Base-by-base conservation (phyloP, 1,140 invertebrate species). In the Atopsyche davidsoni region DNA sequence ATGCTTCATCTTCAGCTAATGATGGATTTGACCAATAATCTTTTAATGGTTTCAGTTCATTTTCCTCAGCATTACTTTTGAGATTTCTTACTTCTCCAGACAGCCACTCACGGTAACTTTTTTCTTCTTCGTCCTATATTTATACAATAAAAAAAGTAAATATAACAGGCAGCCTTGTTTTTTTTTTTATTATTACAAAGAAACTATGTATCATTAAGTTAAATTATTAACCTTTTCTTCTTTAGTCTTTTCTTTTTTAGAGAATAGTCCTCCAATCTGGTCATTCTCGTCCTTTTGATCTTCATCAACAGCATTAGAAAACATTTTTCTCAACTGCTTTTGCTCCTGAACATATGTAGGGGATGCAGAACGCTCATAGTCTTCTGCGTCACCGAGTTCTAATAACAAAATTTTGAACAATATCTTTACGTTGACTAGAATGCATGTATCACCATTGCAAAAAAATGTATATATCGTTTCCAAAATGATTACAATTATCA, bases 11-110 rank as follows among this genome's bases (percentile, higher is more conserved):
- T 55, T 85, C 72, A 63, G 87, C 83, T 16, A 97, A 70, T 53
- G 86, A 82, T 24, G 86, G 83, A 68, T 87, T 77, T 21, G 73
- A 83, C 93, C 93, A 97, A 66, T 84, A 87, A 25, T 91, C 80
- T 53, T 86, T 85, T 22, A 97, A 66, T 11, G 82, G 80, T 62
- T 83, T 82, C 57, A 91, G 69, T 42, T 84, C 80, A 32, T 68
- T 60, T 63, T 81, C 71, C 41, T 80, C 75, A 31, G 81, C 72
- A 21, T 81, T 72, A 51, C 83, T 73, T 47, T 81, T 69, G 1
- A 91, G 63, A 59, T 83, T 70, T 4, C 77, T 70, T 47, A 80
- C 74, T 67, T 89, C 77, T 3, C 90, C 92, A 61, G 83, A 85
- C 4, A 96, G 64, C 85, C 87, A 97, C 55, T 86, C 77, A 56